A percentile compares a stretch with the other conserved stretches of the same genome.
Conservation (phyloP, 1,140 invertebrate species). For the Drosophila lacertosa region DNA sequence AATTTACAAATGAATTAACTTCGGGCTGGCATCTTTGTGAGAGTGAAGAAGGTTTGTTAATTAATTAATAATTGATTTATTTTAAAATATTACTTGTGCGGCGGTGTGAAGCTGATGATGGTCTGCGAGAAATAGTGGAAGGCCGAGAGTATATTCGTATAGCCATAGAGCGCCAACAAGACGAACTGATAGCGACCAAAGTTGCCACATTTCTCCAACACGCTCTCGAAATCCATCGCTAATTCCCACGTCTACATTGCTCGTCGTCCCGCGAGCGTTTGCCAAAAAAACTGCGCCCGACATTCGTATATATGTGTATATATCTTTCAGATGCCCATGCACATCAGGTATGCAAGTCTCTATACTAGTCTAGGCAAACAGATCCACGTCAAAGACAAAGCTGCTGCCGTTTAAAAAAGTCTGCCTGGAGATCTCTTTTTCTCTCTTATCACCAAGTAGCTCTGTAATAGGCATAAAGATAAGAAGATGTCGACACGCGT, state of each 20-base stretch:
- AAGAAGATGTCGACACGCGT: not conserved
- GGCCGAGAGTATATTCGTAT: conserved; percentile 85
- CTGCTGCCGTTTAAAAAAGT: not conserved
- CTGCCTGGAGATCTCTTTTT: not conserved
- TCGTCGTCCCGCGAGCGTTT: conserved; percentile 41
- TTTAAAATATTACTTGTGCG: conserved; percentile 53
- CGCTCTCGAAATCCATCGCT: conserved; percentile 86
- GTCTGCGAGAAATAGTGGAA: conserved; percentile 86
- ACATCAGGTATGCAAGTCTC: no score
- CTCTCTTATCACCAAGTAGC: conserved; percentile 3
- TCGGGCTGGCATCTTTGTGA: not conserved
- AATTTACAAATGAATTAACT: not conserved
- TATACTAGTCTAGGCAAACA: not conserved
- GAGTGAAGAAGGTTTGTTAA: no score
- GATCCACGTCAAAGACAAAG: not conserved
- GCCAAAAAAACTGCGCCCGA: conserved; percentile 8
- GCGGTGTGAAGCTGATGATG: conserved; percentile 85
- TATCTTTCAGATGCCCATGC: not conserved
- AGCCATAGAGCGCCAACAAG: conserved; percentile 85
- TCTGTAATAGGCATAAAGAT: not conserved
- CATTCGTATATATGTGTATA: conserved; percentile 31
- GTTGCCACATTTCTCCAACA: conserved; percentile 86
- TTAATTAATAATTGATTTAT: not conserved
- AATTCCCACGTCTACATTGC: conserved; percentile 14
- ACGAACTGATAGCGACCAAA: conserved; percentile 87